Evolutionary conservation across 2,888 invertebrate genomes (phyloP).

Genomic region (Drosophila crucigera): DNA sequence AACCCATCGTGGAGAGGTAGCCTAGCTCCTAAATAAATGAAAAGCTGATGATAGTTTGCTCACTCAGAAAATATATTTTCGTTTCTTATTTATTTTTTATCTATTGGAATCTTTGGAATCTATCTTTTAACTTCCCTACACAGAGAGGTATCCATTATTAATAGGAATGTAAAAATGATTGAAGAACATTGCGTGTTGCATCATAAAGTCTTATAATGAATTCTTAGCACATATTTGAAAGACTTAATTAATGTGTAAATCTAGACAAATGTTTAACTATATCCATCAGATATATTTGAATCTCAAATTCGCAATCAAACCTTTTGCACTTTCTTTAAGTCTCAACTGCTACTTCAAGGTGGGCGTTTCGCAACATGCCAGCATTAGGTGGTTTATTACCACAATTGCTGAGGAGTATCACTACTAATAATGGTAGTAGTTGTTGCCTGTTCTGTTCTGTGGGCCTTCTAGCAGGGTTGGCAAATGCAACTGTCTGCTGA

Average conservation of each 20-base stretch:
- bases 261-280: neutral
- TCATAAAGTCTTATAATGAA: neutral
- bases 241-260: neutral
- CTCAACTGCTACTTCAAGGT: conserved; percentile 1
- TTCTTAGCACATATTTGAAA: neutral
- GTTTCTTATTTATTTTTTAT: neutral
- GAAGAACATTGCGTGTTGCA: neutral
- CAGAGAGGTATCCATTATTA: neutral
- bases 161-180: neutral
- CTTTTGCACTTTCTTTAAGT: neutral
- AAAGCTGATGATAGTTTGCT: neutral
- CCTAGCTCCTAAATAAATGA: neutral
- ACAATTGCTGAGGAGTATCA: conserved; percentile 42
- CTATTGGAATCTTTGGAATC: neutral
- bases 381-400: conserved; percentile 50
- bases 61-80: neutral
- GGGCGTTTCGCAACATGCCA: conserved; percentile 35
- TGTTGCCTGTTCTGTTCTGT: neutral
- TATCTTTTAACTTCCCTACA: neutral
- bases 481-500: conserved; percentile 80
- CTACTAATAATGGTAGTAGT: conserved; percentile 39
- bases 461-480: conserved; percentile 6
- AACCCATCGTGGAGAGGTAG: neutral
- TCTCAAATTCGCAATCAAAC: neutral
- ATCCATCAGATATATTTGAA: neutral